Percentiles rank a stretch among this genome's conserved stretches.
These are phyloP conservation scores for human DNA, from an alignment of 2,113 vertebrate genomes.

Conservation along the genomic window GRCh38 chr7:121195501-121196000, in stretches of 20 bases:
- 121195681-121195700: constrained; percentile 9
- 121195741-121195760: not conserved
- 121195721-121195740: not conserved
- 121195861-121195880: not conserved
- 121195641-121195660: constrained; percentile 39
- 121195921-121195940: constrained; percentile 53
- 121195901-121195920: constrained; percentile 22
- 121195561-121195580: not conserved
- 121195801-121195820: constrained; percentile 40
- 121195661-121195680: not conserved
- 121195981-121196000: constrained; percentile 62
- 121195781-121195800: not conserved
- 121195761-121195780: constrained; percentile 22
- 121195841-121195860: not conserved
- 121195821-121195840: not conserved
- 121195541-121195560: not conserved
- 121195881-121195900: not conserved
- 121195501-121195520: not conserved
- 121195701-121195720: not conserved
- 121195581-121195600: not conserved
- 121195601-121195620: constrained; percentile 29
- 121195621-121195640: not conserved
- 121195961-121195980: constrained; percentile 9
- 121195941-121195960: not conserved
- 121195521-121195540: not conserved